Conservation (phyloP, 1,140 invertebrate genomes). For the Atta texana region DNA sequence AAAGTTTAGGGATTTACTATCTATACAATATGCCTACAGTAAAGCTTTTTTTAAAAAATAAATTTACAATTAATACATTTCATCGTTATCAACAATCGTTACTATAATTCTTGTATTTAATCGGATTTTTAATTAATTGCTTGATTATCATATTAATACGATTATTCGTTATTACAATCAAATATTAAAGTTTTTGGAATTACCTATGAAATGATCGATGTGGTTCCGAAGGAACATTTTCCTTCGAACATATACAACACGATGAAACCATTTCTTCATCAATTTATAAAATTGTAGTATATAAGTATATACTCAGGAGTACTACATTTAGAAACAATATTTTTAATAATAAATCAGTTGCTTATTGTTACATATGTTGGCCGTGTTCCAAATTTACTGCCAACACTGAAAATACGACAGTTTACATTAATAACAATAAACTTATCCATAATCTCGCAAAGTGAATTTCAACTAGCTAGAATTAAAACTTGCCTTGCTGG, state of each 20-base stretch:
- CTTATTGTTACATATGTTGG: too few relatives aligned
- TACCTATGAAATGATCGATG: slow-evolving; percentile 25
- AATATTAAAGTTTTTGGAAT: background rate
- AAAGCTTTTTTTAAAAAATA: background rate
- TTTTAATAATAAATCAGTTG: background rate
- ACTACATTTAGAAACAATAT: background rate
- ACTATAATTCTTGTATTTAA: background rate
- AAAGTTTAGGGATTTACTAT: too few relatives aligned
- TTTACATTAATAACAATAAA: too few relatives aligned
- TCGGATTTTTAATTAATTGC: background rate
- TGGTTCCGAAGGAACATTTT: background rate
- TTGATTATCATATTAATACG: background rate
- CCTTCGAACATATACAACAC: slow-evolving; percentile 18
- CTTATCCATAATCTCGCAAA: too few relatives aligned
- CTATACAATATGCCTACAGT: too few relatives aligned
- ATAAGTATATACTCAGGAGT: too few relatives aligned
- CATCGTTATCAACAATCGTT: background rate
- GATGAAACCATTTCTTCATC: slow-evolving; percentile 6
- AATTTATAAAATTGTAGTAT: background rate
- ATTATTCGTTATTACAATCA: background rate
- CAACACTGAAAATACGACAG: too few relatives aligned
- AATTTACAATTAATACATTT: background rate
- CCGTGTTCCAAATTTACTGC: too few relatives aligned
- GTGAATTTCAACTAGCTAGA: too few relatives aligned
- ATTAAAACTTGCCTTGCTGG: too few relatives aligned